phyloP scores from a whole-genome alignment of 2,797 vertebrate genomes.

The Sorex maritimensis region DNA sequence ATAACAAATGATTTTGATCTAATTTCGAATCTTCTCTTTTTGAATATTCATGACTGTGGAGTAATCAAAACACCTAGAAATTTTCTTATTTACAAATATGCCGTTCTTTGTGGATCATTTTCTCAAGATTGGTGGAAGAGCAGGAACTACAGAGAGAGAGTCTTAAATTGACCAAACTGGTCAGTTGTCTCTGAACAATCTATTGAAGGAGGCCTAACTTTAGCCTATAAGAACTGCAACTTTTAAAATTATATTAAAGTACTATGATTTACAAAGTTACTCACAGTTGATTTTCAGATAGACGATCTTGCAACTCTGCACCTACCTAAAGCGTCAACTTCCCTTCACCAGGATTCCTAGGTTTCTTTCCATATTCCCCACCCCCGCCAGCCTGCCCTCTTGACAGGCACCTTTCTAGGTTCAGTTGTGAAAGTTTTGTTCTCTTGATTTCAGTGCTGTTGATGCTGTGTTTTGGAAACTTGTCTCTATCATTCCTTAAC shows the following conservation, averaged over 20 bases:
- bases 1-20: neutral
- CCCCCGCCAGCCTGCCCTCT: no score
- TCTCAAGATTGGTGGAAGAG: neutral
- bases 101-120: neutral
- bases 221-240: conserved; percentile 7
- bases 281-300: no score
- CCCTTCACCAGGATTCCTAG: no score
- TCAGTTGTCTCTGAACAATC: neutral
- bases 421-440: no score
- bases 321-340: no score
- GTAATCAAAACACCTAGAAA: neutral
- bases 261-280: no score
- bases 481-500: no score
- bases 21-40: neutral
- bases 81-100: neutral
- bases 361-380: no score
- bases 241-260: neutral
- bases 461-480: no score
- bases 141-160: neutral
- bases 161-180: neutral
- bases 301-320: no score
- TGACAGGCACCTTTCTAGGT: no score
- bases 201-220: neutral
- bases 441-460: no score
- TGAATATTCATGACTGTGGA: neutral